These are phyloP conservation scores for Apomyelois bistriatella DNA, from an alignment of 2,888 invertebrate species.

Conservation along the genomic window DNA sequence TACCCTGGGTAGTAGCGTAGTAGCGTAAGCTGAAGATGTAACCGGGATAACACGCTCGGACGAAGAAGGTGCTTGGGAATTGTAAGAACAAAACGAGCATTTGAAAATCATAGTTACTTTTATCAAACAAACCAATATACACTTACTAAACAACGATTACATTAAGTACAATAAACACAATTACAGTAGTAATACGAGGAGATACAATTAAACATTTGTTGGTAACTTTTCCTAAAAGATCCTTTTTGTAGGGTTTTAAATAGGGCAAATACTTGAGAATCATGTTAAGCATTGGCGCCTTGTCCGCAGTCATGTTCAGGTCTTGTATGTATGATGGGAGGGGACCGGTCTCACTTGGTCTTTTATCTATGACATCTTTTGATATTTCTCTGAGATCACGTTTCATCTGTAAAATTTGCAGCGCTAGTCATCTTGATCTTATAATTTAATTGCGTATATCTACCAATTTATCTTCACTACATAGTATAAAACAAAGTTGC, in stretches of 20 bases:
- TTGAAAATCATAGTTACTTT: too few species aligned
- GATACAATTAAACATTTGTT: constrained; percentile 14
- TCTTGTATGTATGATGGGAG: neutral
- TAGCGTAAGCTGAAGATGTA: too few species aligned
- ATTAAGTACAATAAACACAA: neutral
- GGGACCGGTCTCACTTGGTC: neutral
- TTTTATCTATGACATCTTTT: neutral
- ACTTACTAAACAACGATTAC: neutral
- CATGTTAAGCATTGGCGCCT: constrained; percentile 50
- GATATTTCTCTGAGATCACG: constrained; percentile 24
- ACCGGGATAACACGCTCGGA: too few species aligned
- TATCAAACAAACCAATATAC: neutral
- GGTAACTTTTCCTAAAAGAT: constrained; percentile 26
- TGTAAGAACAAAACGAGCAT: too few species aligned
- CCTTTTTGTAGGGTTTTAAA: constrained; percentile 47
- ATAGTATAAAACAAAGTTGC: too few species aligned
- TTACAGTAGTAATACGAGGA: neutral
- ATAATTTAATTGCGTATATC: too few species aligned
- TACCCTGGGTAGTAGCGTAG: too few species aligned
- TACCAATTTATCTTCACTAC: too few species aligned
- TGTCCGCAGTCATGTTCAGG: constrained; percentile 27
- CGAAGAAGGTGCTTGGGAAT: too few species aligned
- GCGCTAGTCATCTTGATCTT: too few species aligned
- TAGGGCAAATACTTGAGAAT: constrained; percentile 57
- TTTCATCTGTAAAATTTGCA: constrained; percentile 31